Percentiles rank a stretch among this genome's conserved stretches.
Conservation (phyloP, 1,140 invertebrate species). For the Leptoteleia sp. region DNA sequence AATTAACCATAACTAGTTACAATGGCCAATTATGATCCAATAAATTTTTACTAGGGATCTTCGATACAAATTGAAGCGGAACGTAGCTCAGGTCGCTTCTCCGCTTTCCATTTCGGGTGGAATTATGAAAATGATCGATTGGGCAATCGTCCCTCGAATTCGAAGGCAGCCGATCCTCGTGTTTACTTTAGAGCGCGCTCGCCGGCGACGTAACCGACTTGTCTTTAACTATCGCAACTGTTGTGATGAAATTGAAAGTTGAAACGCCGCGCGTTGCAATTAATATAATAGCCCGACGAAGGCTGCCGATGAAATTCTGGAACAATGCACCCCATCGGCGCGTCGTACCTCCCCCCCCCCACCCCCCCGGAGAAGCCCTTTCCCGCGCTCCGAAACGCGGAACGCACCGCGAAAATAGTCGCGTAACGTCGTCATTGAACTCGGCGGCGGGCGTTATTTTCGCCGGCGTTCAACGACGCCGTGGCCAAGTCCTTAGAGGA, state of each 20-base stretch:
- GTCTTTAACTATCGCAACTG: slow-evolving; percentile 42
- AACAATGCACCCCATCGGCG: slow-evolving; percentile 28
- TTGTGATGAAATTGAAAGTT: slow-evolving; percentile 57
- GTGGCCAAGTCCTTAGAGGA: slow-evolving; percentile 43
- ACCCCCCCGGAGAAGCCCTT: too few species aligned
- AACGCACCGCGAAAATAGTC: slow-evolving; percentile 30
- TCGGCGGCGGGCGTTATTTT: slow-evolving; percentile 59
- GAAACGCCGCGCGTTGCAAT: slow-evolving; percentile 40
- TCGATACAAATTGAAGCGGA: too few species aligned
- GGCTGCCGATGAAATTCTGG: slow-evolving; percentile 52
- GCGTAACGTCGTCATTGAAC: slow-evolving; percentile 58
- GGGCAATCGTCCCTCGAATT: slow-evolving; percentile 23
- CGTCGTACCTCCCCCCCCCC: too few species aligned
- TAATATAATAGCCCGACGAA: slow-evolving; percentile 50
- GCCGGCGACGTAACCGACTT: slow-evolving; percentile 41
- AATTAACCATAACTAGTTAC: too few species aligned
- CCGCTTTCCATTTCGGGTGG: background rate
- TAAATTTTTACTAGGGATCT: too few species aligned
- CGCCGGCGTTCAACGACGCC: slow-evolving; percentile 53
- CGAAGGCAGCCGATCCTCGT: slow-evolving; percentile 17
- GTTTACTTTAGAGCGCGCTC: slow-evolving; percentile 21
- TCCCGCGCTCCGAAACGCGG: slow-evolving; percentile 6
- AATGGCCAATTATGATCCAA: too few species aligned
- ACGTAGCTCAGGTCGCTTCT: too few species aligned
- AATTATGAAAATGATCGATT: slow-evolving; percentile 24